phyloP scores from a whole-genome alignment of 2,797 vertebrate genomes.

The Eupleurogrammus muticus region DNA sequence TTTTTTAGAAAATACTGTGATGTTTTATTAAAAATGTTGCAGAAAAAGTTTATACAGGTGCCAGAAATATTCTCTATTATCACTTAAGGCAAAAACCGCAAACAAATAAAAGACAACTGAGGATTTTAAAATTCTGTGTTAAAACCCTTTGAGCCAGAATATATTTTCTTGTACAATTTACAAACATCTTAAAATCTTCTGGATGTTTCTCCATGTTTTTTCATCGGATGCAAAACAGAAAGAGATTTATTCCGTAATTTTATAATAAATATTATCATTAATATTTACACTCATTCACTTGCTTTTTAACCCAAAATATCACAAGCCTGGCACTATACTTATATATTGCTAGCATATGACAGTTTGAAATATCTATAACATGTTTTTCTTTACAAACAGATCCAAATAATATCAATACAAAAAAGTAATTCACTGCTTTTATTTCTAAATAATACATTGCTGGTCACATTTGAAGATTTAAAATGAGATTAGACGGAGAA shows the following conservation, averaged over 20 bases:
- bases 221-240: conserved; percentile 85
- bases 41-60: conserved; percentile 98
- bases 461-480: conserved; percentile 82
- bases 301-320: conserved; percentile 90
- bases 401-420: conserved; percentile 84
- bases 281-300: conserved; percentile 94
- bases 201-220: conserved; percentile 64
- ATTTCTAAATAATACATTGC: conserved; percentile 79
- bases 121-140: conserved; percentile 82
- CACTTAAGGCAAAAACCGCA: conserved; percentile 97
- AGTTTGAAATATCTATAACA: conserved; percentile 91
- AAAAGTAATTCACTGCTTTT: conserved; percentile 77
- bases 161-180: conserved; percentile 84
- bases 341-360: conserved; percentile 97
- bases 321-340: conserved; percentile 92
- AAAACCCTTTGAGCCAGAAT: conserved; percentile 90
- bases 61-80: conserved; percentile 96
- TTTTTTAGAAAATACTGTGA: conserved; percentile 98
- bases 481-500: conserved; percentile 75
- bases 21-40: conserved; percentile 99
- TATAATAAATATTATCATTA: conserved; percentile 82
- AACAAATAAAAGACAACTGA: conserved; percentile 89
- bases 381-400: conserved; percentile 91
- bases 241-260: conserved; percentile 77
- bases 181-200: conserved; percentile 82